These are phyloP conservation scores for Galeopsomyia nigrocyanea DNA, from an alignment of 2,888 invertebrate species.

Conservation along the genomic window DNA sequence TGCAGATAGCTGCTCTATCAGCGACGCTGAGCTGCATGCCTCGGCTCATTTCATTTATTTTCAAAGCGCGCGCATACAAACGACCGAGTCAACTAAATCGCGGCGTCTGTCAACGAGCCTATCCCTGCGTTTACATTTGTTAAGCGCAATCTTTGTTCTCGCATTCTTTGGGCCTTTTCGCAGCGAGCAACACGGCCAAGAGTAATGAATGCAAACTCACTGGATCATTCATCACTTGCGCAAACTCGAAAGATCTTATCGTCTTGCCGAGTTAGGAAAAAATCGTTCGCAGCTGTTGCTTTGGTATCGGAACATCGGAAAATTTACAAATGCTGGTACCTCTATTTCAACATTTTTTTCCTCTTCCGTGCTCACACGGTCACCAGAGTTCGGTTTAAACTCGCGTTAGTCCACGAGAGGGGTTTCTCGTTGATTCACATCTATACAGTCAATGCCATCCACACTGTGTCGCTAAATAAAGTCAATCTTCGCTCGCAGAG, in stretches of 20 bases:
- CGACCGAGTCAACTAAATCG: no score
- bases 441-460: not conserved
- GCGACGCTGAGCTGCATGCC: constrained; percentile 43
- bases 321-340: no score
- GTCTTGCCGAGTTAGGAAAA: constrained; percentile 19
- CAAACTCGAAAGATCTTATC: constrained; percentile 28
- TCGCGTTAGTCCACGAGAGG: no score
- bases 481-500: not conserved
- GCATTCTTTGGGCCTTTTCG: constrained; percentile 14
- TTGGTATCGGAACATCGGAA: no score
- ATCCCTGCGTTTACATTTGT: constrained; percentile 21
- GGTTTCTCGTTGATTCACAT: no score
- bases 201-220: constrained; percentile 36
- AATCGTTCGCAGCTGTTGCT: not conserved
- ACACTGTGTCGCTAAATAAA: constrained; percentile 24
- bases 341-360: no score
- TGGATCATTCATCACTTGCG: constrained; percentile 32
- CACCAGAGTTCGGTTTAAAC: no score
- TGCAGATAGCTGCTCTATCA: constrained; percentile 51
- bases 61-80: no score
- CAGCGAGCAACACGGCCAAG: not conserved
- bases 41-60: no score
- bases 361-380: no score
- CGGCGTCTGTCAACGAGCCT: constrained; percentile 20
- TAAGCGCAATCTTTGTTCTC: constrained; percentile 16